A percentile compares a stretch with the other conserved stretches of the same genome.
Conservation (phyloP, 2,888 invertebrate genomes). For the Cheilosia scutellata region DNA sequence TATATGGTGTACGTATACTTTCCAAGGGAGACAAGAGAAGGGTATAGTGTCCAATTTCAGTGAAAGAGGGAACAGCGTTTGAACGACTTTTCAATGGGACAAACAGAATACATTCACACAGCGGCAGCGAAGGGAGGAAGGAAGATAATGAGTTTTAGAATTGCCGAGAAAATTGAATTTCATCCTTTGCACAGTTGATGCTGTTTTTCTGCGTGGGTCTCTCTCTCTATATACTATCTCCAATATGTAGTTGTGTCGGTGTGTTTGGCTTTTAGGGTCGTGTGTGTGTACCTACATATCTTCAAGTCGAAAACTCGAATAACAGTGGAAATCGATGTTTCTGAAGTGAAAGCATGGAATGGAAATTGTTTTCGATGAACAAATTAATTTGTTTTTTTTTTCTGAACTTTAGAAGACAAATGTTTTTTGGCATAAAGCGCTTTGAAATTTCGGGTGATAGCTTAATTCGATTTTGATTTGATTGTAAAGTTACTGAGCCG, state of each 20-base stretch:
- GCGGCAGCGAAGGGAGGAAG: conserved; percentile 14
- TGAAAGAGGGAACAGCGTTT: conserved; percentile 52
- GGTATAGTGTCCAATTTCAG: conserved; percentile 49
- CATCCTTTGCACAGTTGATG: conserved; percentile 48
- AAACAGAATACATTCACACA: conserved; percentile 43
- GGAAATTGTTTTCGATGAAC: conserved; percentile 40
- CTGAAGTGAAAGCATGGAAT: conserved; percentile 5
- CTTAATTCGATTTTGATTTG: too few relatives aligned
- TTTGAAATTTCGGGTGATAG: too few relatives aligned
- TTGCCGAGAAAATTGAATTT: conserved; percentile 72
- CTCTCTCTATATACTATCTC: background rate
- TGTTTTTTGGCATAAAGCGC: conserved; percentile 8
- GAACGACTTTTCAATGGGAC: conserved; percentile 58
- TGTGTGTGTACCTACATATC: background rate
- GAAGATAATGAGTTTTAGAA: conserved; percentile 71
- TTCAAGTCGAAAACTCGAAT: background rate
- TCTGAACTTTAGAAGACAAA: conserved; percentile 7
- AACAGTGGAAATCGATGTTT: conserved; percentile 41
- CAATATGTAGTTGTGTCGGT: background rate
- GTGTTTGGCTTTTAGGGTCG: conserved; percentile 7
- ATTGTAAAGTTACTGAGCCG: too few relatives aligned
- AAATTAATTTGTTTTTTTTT: conserved; percentile 46
- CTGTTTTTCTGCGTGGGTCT: conserved; percentile 31
- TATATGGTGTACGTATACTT: background rate
- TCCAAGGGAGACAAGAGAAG: background rate